These are phyloP conservation scores for Cyclophora albipunctata DNA, from an alignment of 2,888 invertebrate genomes.

Conservation along the genomic window DNA sequence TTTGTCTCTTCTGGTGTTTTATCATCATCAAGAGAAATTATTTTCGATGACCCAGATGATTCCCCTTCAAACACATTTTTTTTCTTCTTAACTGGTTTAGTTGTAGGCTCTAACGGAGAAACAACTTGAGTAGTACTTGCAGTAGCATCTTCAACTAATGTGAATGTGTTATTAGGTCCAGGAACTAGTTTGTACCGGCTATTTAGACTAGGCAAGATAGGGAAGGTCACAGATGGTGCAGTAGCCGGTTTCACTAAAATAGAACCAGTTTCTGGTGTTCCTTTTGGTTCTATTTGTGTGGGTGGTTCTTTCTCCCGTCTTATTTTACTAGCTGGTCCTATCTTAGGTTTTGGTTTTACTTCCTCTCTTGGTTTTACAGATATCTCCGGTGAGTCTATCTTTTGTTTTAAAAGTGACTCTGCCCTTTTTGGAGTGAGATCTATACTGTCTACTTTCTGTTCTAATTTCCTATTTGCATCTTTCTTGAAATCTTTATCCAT, in stretches of 20 bases:
- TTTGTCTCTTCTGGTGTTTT: slow-evolving; percentile 5
- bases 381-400: too few species aligned
- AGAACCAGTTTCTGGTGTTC: slow-evolving; percentile 7
- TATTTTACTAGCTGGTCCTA: slow-evolving; percentile 60
- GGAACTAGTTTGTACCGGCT: slow-evolving; percentile 55
- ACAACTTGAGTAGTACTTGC: neutral
- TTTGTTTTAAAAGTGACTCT: too few species aligned
- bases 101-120: too few species aligned
- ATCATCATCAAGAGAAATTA: neutral
- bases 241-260: neutral
- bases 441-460: slow-evolving; percentile 6
- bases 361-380: too few species aligned
- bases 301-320: slow-evolving; percentile 23
- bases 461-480: slow-evolving; percentile 11
- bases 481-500: slow-evolving; percentile 32
- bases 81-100: slow-evolving; percentile 17
- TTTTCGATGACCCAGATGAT: slow-evolving; percentile 1
- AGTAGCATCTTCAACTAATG: slow-evolving; percentile 44
- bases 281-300: slow-evolving; percentile 12
- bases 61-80: neutral
- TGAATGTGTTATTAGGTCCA: slow-evolving; percentile 61
- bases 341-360: slow-evolving; percentile 41
- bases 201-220: slow-evolving; percentile 41
- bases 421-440: neutral
- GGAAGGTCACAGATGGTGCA: slow-evolving; percentile 37